A percentile compares a stretch with the other conserved stretches of the same genome.
Conservation (phyloP, 2,888 invertebrate genomes). For the Mongoloraphidia duomilia region DNA sequence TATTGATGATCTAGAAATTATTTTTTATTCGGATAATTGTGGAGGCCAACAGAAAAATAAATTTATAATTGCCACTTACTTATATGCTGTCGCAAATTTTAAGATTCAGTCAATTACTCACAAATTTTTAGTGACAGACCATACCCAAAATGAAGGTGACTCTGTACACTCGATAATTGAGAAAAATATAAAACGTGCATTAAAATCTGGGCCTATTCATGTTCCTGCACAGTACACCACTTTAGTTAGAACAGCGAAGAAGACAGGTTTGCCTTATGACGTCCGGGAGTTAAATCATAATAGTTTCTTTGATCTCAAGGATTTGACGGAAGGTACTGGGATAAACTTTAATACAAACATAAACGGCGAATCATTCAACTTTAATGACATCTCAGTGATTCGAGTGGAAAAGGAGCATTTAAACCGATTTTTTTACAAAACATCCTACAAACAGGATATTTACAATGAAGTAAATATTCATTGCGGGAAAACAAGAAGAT, state of each 20-base stretch:
- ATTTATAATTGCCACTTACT: slow-evolving; percentile 13
- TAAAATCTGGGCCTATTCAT: slow-evolving; percentile 19
- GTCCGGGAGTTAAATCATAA: slow-evolving; percentile 13
- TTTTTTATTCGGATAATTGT: slow-evolving; percentile 20
- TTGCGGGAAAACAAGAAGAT: no score
- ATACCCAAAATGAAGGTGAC: slow-evolving; percentile 18
- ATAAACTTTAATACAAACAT: slow-evolving; percentile 15
- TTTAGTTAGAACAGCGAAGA: slow-evolving; percentile 13
- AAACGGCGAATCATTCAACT: slow-evolving; percentile 13
- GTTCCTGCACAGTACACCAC: slow-evolving; percentile 14
- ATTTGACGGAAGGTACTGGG: slow-evolving; percentile 13
- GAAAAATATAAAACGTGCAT: slow-evolving; percentile 14
- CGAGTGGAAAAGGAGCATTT: slow-evolving; percentile 12
- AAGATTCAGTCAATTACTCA: slow-evolving; percentile 14
- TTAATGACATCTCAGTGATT: slow-evolving; percentile 13
- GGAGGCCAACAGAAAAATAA: slow-evolving; percentile 17
- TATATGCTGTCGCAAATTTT: slow-evolving; percentile 11
- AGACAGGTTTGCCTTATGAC: slow-evolving; percentile 12
- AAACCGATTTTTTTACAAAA: no score
- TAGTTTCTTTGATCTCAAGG: slow-evolving; percentile 11
- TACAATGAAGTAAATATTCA: no score
- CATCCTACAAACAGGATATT: background rate
- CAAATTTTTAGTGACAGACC: slow-evolving; percentile 16
- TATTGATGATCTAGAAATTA: slow-evolving; percentile 3
- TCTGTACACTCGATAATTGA: slow-evolving; percentile 16